A percentile compares a stretch with the other conserved stretches of the same genome.
Evolutionary conservation across 92 coral and sea anemone species (phyloP).

Genomic region (Epizoanthus ramosus): DNA sequence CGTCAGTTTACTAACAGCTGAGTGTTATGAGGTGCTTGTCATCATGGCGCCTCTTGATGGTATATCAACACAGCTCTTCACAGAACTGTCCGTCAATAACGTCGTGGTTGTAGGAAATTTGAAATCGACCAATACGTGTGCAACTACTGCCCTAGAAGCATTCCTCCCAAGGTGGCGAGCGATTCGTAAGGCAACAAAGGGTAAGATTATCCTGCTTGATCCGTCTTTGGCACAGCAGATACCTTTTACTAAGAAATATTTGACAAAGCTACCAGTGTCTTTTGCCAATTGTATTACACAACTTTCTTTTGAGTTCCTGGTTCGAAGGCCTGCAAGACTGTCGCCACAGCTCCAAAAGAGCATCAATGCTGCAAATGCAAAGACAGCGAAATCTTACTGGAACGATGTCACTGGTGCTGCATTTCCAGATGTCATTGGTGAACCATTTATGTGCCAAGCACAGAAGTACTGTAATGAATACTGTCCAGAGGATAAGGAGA

Average conservation of each 20-base stretch:
- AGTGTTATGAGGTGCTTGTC: background rate
- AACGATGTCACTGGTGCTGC: background rate
- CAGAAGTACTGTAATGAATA: background rate
- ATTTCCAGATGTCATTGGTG: background rate
- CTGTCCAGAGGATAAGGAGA: slow-evolving; percentile 8
- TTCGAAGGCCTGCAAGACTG: slow-evolving; percentile 11
- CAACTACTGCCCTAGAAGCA: background rate
- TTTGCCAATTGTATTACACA: background rate
- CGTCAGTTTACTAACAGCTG: background rate
- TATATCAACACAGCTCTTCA: background rate
- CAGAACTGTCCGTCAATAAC: background rate
- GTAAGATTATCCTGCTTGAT: background rate
- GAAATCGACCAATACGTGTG: slow-evolving; percentile 1
- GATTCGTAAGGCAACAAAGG: slow-evolving; percentile 17
- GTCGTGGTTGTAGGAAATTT: slow-evolving; percentile 19
- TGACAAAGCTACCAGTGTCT: background rate
- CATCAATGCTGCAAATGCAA: slow-evolving; percentile 20
- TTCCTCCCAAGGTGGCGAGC: slow-evolving; percentile 6
- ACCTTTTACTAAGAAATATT: background rate
- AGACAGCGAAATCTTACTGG: slow-evolving; percentile 22
- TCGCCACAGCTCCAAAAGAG: slow-evolving; percentile 9
- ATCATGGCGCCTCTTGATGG: slow-evolving; percentile 23
- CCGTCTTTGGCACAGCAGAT: background rate
- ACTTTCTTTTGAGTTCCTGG: slow-evolving; percentile 18
- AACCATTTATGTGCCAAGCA: background rate